Percentiles rank a stretch among this genome's conserved stretches.
phyloP scores from a whole-genome alignment of 2,113 vertebrate genomes.

The Pholis gunnellus region DNA sequence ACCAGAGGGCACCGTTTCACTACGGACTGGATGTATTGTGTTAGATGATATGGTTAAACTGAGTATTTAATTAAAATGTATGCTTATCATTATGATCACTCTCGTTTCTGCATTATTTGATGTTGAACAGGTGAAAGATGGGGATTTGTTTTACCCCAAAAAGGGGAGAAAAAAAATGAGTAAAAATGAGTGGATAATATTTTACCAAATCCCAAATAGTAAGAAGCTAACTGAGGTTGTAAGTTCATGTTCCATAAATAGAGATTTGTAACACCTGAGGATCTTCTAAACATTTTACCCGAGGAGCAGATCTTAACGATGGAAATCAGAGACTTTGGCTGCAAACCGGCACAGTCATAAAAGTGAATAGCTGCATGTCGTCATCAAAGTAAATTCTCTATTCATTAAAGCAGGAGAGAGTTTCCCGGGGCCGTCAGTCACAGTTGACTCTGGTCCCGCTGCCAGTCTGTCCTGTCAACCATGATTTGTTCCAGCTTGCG shows the following conservation, averaged over 20 bases:
- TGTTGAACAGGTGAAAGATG: neutral
- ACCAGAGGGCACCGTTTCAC: neutral
- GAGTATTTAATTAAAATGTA: neutral
- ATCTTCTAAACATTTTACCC: neutral
- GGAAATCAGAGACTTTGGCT: neutral
- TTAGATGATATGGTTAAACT: neutral
- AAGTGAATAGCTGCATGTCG: constrained; percentile 22
- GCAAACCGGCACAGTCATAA: neutral
- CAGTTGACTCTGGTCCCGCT: constrained; percentile 41
- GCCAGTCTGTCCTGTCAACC: constrained; percentile 31
- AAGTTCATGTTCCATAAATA: neutral
- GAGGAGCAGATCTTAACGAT: neutral
- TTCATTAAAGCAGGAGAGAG: constrained; percentile 16
- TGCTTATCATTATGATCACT: neutral
- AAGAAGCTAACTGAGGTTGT: neutral
- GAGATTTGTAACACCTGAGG: neutral
- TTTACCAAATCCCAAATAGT: neutral
- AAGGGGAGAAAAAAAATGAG: no score
- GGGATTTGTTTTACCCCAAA: no score
- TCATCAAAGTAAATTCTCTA: neutral
- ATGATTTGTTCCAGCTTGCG: constrained; percentile 37
- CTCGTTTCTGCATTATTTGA: neutral
- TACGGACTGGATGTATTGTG: neutral
- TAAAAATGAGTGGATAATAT: neutral
- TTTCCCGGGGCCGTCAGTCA: constrained; percentile 41